phyloP scores from a whole-genome alignment of 1,140 invertebrate genomes.

The Drosophila sturtevanti region DNA sequence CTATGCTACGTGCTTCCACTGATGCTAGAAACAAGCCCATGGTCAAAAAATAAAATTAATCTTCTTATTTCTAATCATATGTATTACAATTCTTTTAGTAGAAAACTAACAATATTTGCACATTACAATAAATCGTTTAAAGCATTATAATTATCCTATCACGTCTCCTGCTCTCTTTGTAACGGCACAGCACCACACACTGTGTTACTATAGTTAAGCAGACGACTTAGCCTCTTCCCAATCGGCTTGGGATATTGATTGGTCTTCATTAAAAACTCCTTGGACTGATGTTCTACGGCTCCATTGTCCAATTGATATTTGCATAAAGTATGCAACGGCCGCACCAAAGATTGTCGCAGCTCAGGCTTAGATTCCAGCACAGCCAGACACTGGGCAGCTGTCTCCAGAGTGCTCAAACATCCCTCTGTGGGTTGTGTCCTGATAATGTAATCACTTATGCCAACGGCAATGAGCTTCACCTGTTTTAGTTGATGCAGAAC shows the following conservation, averaged over 20 bases:
- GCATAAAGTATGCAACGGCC: slow-evolving; percentile 92
- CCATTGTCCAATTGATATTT: slow-evolving; percentile 94
- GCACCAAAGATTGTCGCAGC: slow-evolving; percentile 88
- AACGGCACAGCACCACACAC: slow-evolving; percentile 31
- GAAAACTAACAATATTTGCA: neutral
- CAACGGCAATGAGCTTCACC: slow-evolving; percentile 89
- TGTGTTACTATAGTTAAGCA: slow-evolving; percentile 82
- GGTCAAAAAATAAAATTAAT: slow-evolving; percentile 27
- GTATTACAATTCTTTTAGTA: neutral
- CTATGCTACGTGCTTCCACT: slow-evolving; percentile 56
- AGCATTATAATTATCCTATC: slow-evolving; percentile 31
- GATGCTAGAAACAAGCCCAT: slow-evolving; percentile 72
- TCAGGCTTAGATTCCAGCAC: slow-evolving; percentile 88
- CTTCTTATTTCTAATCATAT: neutral
- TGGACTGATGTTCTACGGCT: slow-evolving; percentile 95
- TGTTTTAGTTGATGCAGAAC: slow-evolving; percentile 87
- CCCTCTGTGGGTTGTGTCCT: slow-evolving; percentile 95
- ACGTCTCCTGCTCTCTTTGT: slow-evolving; percentile 26
- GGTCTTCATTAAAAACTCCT: slow-evolving; percentile 93
- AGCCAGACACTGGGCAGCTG: slow-evolving; percentile 91
- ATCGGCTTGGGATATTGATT: slow-evolving; percentile 93
- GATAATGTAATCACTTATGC: slow-evolving; percentile 94
- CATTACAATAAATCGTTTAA: neutral
- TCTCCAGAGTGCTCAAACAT: slow-evolving; percentile 95
- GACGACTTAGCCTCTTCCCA: slow-evolving; percentile 89